A percentile compares a stretch with the other conserved stretches of the same genome.
Conservation (phyloP, 2,888 invertebrate genomes). For the Beris chalybata region DNA sequence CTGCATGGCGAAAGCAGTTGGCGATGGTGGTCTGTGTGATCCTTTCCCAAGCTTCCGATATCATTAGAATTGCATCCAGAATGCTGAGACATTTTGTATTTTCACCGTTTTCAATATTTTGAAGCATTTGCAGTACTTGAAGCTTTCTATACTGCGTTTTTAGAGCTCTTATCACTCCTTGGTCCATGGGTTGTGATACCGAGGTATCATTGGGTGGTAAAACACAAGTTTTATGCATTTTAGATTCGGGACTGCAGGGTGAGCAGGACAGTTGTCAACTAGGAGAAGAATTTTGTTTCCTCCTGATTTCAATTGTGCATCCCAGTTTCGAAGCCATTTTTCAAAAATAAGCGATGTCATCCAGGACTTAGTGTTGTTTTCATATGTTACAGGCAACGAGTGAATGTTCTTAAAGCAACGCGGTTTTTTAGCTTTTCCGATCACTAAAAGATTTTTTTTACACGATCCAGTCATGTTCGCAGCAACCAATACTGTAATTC, state of each 20-base stretch:
- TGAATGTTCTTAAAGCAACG: slow-evolving; percentile 43
- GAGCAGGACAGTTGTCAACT: background rate
- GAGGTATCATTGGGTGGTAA: slow-evolving; percentile 9
- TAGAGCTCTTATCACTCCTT: slow-evolving; percentile 13
- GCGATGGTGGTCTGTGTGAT: background rate
- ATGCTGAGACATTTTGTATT: slow-evolving; percentile 11
- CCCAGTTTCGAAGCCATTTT: slow-evolving; percentile 12
- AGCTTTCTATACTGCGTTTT: slow-evolving; percentile 17
- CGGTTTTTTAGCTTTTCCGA: slow-evolving; percentile 48
- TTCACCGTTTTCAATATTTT: slow-evolving; percentile 9
- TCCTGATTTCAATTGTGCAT: slow-evolving; percentile 1
- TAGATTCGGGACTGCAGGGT: background rate
- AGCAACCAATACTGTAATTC: slow-evolving; percentile 46
- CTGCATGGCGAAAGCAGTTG: slow-evolving; percentile 15
- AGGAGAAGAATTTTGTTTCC: slow-evolving; percentile 4
- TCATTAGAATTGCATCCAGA: background rate
- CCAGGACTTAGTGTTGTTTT: slow-evolving; percentile 17
- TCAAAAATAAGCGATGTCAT: slow-evolving; percentile 4
- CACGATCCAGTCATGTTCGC: slow-evolving; percentile 47
- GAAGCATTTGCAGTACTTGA: slow-evolving; percentile 15
- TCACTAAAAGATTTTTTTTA: slow-evolving; percentile 47
- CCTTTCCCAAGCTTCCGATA: background rate
- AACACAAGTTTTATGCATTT: slow-evolving; percentile 2
- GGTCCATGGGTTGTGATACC: slow-evolving; percentile 16
- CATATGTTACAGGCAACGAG: slow-evolving; percentile 1